These are phyloP conservation scores for Beaufortia kweichowensis DNA, from an alignment of 2,113 vertebrate genomes.

Conservation along the genomic window DNA sequence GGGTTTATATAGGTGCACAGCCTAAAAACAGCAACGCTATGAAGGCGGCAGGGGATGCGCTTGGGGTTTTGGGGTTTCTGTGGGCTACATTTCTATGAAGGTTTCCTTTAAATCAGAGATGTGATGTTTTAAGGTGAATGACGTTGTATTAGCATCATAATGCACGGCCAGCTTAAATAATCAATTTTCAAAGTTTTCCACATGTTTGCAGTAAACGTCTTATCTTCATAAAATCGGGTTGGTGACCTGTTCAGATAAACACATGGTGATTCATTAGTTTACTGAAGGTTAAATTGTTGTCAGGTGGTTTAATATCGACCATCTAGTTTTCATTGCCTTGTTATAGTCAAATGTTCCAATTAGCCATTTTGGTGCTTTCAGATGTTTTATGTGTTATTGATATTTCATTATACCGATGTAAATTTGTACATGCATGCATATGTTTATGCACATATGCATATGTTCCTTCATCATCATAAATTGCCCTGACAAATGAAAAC, in stretches of 20 bases:
- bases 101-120: conserved; percentile 53
- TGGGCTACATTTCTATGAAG: conserved; percentile 48
- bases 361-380: no score
- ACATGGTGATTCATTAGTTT: background rate
- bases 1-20: conserved; percentile 48
- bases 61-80: conserved; percentile 56
- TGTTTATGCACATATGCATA: no score
- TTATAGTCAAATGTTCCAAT: background rate
- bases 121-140: conserved; percentile 41
- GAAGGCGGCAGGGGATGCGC: conserved; percentile 39
- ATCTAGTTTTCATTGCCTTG: background rate
- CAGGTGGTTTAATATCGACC: background rate
- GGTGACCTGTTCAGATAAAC: background rate
- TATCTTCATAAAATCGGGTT: background rate
- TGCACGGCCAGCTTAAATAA: no score
- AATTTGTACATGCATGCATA: background rate
- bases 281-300: background rate
- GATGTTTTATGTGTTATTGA: no score
- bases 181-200: no score
- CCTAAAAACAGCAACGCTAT: conserved; percentile 16
- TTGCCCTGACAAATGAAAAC: background rate
- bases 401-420: background rate
- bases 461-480: background rate
- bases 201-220: background rate
- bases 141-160: background rate